Percentiles rank a stretch among this genome's conserved stretches.
phyloP scores from a whole-genome alignment of 2,888 invertebrate genomes.

The Eristalinus aeneus region DNA sequence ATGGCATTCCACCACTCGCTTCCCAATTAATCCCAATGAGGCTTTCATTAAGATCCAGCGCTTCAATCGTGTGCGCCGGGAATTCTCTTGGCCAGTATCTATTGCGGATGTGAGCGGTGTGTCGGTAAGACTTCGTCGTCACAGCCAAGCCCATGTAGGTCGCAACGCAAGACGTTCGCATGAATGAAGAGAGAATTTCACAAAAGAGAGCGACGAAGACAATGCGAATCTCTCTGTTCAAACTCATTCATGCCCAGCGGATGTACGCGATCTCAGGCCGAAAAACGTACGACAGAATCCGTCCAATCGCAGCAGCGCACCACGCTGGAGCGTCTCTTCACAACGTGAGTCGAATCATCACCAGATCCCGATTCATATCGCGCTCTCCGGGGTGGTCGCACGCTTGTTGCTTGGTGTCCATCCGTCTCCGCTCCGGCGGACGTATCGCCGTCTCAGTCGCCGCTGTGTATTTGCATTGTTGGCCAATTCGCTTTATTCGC shows the following conservation, averaged over 20 bases:
- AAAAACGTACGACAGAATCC: slow-evolving; percentile 49
- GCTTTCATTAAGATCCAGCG: slow-evolving; percentile 41
- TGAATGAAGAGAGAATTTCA: slow-evolving; percentile 11
- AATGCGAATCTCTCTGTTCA: neutral
- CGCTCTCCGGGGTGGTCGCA: neutral
- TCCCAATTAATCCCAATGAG: slow-evolving; percentile 60
- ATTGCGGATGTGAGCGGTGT: neutral
- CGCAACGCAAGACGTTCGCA: neutral
- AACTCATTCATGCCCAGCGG: slow-evolving; percentile 10
- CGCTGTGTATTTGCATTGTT: slow-evolving; percentile 47
- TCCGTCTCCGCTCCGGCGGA: neutral
- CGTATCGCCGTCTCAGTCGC: neutral
- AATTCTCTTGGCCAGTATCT: slow-evolving; percentile 23
- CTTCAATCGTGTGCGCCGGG: slow-evolving; percentile 38
- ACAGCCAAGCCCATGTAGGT: neutral
- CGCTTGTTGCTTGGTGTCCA: neutral
- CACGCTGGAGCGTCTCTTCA: neutral
- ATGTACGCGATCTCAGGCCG: neutral
- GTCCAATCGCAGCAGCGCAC: slow-evolving; percentile 32
- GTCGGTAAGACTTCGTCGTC: neutral
- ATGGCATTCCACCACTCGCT: slow-evolving; percentile 10
- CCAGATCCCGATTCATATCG: neutral
- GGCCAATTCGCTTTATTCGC: slow-evolving; percentile 42
- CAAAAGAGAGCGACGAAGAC: neutral
- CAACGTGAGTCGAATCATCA: slow-evolving; percentile 35